Base-by-base conservation (phyloP, 2,113 vertebrate genomes). In the Rhadina sibilatrix region DNA sequence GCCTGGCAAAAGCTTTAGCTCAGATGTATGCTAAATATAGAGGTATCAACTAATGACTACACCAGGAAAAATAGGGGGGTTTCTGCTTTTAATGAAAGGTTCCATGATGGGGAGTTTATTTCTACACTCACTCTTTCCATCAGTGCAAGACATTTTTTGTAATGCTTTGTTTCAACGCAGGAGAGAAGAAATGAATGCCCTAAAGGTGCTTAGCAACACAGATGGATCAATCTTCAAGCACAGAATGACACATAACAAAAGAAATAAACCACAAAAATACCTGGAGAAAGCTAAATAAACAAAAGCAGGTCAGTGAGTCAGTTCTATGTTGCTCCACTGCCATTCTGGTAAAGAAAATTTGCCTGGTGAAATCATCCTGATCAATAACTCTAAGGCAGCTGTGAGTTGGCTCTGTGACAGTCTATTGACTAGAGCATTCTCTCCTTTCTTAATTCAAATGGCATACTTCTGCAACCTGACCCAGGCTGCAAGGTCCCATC, bases 151-250 rank as follows among this genome's bases (percentile, higher is more conserved):
- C 83, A 68, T 93, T 94, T 96, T 90, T 61, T 57, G 27, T 33
- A 89, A 50, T 50, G 69, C 50, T 94, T 94, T 96, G 93, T 88
- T 96, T 96, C 89, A 85, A 82, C 69, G 83, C 15, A 7, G 71
- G 72, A 94, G 93, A 92, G 93, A 93, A 97, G 50, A 95, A 93
- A 90, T 28, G n/a, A 96, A 93, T 79, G 74, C 70, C 87, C 86
- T 96, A 90, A 86, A 70, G 91, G 89, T 95, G 44, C 24, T 61
- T 86, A 96, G 77, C 77, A 87, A 95, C 71, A 92, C 91, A 97
- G 90, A 96, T 86, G 91, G 95, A 97, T 97, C 96, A 95, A 94
- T 97, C 96, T 94, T 95, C 75, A 57, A 18, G 42, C 75, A 56
- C 2, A 0, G 82, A 92, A 69, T 57, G 71, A 63, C 64, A 71